Conservation (phyloP, 2,888 invertebrate genomes). For the Melipona bicolor region DNA sequence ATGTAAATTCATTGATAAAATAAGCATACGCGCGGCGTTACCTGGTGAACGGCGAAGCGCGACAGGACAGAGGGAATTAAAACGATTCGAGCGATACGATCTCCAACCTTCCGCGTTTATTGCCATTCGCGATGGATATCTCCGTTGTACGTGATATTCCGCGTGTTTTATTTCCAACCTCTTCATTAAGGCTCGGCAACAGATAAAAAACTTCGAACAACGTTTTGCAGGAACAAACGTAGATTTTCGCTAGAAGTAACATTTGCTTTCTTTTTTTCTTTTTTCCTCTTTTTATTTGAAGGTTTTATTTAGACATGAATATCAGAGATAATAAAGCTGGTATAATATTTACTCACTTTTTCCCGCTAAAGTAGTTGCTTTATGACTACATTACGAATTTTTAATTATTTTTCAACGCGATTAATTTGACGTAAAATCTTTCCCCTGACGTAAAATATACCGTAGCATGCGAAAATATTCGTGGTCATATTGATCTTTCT, state of each 20-base stretch:
- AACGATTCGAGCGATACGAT: neutral
- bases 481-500: neutral
- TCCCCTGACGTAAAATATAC: neutral
- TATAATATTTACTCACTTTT: no score
- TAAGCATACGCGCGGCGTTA: neutral
- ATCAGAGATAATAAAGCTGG: neutral
- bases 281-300: no score
- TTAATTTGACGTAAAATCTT: neutral
- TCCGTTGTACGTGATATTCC: neutral
- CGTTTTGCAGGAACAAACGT: neutral
- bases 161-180: neutral
- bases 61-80: neutral
- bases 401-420: neutral
- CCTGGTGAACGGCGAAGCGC: neutral
- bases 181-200: neutral
- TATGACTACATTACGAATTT: neutral
- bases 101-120: neutral
- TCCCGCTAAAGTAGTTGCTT: neutral
- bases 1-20: constrained; percentile 23
- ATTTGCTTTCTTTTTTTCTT: no score
- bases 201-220: neutral
- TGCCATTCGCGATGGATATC: neutral
- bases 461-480: neutral
- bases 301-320: neutral
- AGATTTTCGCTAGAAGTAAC: no score